Evolutionary conservation across 2,888 invertebrate genomes (phyloP).

Genomic region (Frankliniella fusca): DNA sequence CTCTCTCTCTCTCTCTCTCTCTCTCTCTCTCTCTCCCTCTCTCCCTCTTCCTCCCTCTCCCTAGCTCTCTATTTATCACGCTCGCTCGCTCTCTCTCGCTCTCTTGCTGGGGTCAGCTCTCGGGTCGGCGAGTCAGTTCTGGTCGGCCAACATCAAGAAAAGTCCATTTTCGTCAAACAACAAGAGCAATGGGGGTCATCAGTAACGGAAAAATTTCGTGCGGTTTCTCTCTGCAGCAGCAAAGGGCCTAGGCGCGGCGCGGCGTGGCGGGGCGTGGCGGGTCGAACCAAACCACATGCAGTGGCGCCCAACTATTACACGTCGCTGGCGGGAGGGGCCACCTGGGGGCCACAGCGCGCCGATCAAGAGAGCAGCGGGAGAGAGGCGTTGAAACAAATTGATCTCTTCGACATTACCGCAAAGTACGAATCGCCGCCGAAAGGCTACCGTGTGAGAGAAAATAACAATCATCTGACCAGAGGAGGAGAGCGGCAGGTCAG

Average conservation of each 20-base stretch:
- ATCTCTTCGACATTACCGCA: constrained; percentile 4
- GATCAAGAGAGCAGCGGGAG: neutral
- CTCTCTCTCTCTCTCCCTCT: neutral
- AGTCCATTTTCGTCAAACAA: neutral
- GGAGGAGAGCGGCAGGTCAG: too few species aligned
- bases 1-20: neutral
- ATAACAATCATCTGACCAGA: too few species aligned
- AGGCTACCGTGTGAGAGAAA: neutral
- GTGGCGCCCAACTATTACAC: constrained; percentile 10
- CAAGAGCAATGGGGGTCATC: neutral
- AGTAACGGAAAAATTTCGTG: neutral
- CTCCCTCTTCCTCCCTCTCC: neutral
- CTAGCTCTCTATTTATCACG: too few species aligned
- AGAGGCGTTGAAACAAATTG: constrained; percentile 14
- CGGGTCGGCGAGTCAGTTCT: too few species aligned
- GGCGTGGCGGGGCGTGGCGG: neutral
- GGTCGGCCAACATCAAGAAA: neutral
- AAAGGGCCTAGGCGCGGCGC: neutral
- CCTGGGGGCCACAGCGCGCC: neutral
- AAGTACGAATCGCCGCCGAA: neutral
- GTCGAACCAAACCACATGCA: neutral
- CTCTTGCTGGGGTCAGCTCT: too few species aligned
- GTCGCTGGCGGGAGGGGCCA: neutral
- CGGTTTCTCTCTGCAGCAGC: neutral
- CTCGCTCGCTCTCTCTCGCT: too few species aligned